Evolutionary conservation across 2,113 vertebrate species (phyloP), one percentile per base, ranked within the genome.

Genomic region (Scomber japonicus): DNA sequence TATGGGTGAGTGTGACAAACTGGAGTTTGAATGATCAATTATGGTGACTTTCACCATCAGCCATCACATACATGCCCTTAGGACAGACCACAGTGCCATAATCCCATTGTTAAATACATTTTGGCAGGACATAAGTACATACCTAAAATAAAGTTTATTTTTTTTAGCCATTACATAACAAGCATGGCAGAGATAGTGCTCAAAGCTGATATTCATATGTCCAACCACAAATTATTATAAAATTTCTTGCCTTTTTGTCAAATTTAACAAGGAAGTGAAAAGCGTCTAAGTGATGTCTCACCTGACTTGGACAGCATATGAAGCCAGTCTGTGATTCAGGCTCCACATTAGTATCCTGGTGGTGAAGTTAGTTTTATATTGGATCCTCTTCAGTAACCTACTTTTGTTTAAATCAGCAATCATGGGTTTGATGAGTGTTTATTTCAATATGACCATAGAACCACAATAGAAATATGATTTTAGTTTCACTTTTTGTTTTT

Each of bases 281-380:
- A 65, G 40, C 31, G 12, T 11, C 4, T n/a, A 1, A 62, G n/a
- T 50, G 48, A 50, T 50, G 9, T 46, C 61, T 30, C 67, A 62
- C 71, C 54, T 77, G 17, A 53, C 27, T 44, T 60, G 14, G 16
- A 50, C 45, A 71, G 10, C 50, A 44, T 40, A 13, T 66, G 13
- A 45, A 24, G 7, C 44, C 53, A 45, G 44, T 67, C 31, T 61
- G 65, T 54, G 27, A 15, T 45, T 65, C 9, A 64, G 71, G 14
- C 40, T 56, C 10, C 44, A 77, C 49, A 71, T 53, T 12, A 54
- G 4, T 8, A 17, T 60, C 40, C 48, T 54, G 50, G 7, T 3
- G 11, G 13, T n/a, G 75, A 88, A 82, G 82, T 50, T 56, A 48
- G 71, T 12, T 73, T 76, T 2, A 45, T 76, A 82, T 46, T 79